These are phyloP conservation scores for Pteronura brasiliensis DNA, from an alignment of 2,113 vertebrate species.

Conservation along the genomic window DNA sequence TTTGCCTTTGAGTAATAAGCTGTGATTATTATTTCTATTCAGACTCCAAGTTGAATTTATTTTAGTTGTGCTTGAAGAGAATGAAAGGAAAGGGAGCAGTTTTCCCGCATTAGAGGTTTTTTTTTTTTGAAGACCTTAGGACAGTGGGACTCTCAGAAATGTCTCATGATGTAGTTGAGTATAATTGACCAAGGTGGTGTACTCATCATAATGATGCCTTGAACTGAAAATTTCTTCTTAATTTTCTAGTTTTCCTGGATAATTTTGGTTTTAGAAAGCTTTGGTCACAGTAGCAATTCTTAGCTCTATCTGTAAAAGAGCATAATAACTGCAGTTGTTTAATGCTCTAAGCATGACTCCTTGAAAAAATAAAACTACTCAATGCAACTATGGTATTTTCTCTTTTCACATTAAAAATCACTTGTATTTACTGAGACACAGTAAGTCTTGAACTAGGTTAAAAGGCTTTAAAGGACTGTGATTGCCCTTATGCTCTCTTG, in stretches of 20 bases:
- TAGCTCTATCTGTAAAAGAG: not conserved
- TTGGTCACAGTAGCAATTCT: not conserved
- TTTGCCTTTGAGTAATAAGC: not conserved
- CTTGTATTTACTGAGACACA: not conserved
- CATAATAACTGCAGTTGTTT: not conserved
- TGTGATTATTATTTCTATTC: not conserved
- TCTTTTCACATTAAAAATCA: not conserved
- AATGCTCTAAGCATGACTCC: not conserved
- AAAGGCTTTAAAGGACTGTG: not conserved
- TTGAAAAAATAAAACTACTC: not conserved
- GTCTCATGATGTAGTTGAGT: not conserved
- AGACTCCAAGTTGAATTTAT: not conserved
- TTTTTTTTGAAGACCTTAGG: not conserved
- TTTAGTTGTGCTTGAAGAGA: not conserved
- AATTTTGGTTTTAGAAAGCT: slow-evolving; percentile 22
- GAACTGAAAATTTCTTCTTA: slow-evolving; percentile 9
- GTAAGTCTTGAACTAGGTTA: not conserved
- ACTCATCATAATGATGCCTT: not conserved
- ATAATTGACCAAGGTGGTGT: not conserved
- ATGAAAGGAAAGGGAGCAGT: not conserved
- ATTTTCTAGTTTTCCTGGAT: not conserved
- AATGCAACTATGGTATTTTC: not conserved
- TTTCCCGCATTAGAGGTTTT: not conserved
- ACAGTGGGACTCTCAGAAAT: not conserved
- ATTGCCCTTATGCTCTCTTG: not conserved